Evolutionary conservation across 2,888 invertebrate genomes (phyloP), one percentile per base, ranked within the genome.

Genomic region (Epistrophella euchroma): DNA sequence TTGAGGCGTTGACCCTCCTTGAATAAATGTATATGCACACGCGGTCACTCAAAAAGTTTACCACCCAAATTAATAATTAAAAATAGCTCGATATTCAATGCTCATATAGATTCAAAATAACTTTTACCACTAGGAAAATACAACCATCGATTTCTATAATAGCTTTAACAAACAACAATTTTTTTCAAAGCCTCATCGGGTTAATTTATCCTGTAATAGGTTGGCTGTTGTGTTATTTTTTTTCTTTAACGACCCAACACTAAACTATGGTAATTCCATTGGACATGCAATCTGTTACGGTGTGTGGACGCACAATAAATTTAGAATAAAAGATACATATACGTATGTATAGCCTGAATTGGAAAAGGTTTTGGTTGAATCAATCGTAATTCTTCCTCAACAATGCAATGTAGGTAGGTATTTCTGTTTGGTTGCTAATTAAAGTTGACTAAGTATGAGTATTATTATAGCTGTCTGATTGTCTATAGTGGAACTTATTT

Each of bases 231-330:
- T 66, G 55, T 64, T 70, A 15, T 66, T 50, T 45, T 58, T 6
- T 64, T 22, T 56, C n/a, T n/a, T n/a, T n/a, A n/a, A n/a, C n/a
- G 40, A 28, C 52, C 60, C 22, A 62, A 10, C 55, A 25, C 22
- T 4, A 1, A 40, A 28, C 45, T 70, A 83, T 74, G 78, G 78
- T 74, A 78, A 83, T 83, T 78, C 19, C 25, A n/a, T 74, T 70
- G 62, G 73, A 78, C 78, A 83, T 74, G 78, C 83, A 83, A 83
- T 66, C 77, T 13, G 32, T 60, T 43, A 72, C 28, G 50, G 64
- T 72, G 56, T 45, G 52, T 56, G 68, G 40, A 62, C 50, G 52
- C 17, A 56, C 62, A 83, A 74, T 83, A 83, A 78, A 70, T 78
- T 83, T 74, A 74, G 78, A 70, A 60, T 58, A 11, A 50, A 43